A percentile compares a stretch with the other conserved stretches of the same genome.
Conservation (phyloP, 2,113 vertebrate species). For the Pipa parva region DNA sequence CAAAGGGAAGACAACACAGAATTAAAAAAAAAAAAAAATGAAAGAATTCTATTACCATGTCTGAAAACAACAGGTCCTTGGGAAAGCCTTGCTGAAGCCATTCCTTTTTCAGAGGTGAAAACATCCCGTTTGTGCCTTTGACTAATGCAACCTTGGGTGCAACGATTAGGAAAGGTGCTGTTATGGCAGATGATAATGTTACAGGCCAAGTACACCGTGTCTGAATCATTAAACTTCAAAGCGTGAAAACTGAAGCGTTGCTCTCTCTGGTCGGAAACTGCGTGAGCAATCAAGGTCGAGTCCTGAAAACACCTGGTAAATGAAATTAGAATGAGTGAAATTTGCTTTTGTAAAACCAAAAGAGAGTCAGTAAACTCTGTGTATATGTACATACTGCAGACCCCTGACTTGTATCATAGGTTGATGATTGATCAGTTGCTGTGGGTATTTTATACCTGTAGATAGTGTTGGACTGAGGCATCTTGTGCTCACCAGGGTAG, state of each 20-base stretch:
- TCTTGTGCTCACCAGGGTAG: no score
- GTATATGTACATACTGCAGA: no score
- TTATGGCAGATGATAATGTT: slow-evolving; percentile 24
- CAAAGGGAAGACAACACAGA: not conserved
- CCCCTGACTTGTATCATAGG: no score
- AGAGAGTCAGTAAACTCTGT: no score
- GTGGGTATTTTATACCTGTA: no score
- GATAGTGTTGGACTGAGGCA: no score
- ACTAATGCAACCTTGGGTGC: slow-evolving; percentile 13
- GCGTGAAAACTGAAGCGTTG: slow-evolving; percentile 35
- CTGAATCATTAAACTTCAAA: slow-evolving; percentile 26
- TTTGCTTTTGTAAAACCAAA: no score
- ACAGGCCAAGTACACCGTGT: slow-evolving; percentile 34
- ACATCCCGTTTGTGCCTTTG: slow-evolving; percentile 5
- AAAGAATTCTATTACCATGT: slow-evolving; percentile 6
- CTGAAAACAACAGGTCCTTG: slow-evolving; percentile 24
- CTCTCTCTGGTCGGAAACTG: slow-evolving; percentile 13
- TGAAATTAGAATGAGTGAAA: not conserved
- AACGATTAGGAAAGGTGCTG: slow-evolving; percentile 17
- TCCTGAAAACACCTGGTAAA: slow-evolving; percentile 13
- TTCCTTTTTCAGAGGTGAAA: not conserved
- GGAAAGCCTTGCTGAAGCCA: slow-evolving; percentile 8
- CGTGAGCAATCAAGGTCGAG: not conserved
- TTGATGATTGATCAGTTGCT: no score
- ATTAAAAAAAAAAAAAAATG: not conserved